Evolutionary conservation across 1,140 invertebrate species (phyloP).

Genomic region (Saccostrea cuccullata): DNA sequence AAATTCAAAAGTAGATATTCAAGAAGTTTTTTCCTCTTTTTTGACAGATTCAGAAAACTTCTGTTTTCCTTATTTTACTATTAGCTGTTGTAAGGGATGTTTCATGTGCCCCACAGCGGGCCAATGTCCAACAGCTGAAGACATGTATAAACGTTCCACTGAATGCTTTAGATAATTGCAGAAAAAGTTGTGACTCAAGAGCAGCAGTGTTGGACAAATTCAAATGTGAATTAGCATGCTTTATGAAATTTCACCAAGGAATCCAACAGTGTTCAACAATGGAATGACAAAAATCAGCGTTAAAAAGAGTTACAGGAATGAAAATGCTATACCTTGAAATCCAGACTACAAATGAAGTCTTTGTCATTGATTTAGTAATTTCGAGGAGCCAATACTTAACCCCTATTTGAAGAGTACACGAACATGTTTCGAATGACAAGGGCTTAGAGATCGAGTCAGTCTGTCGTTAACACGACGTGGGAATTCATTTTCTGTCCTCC

Average conservation of each 20-base stretch:
- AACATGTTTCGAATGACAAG: slow-evolving; percentile 27
- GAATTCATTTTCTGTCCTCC: slow-evolving; percentile 7
- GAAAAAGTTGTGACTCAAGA: slow-evolving; percentile 18
- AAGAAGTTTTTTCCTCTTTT: neutral
- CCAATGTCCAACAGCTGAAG: neutral
- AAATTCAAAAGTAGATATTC: too few relatives aligned
- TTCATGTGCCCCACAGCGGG: neutral
- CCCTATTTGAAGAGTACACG: neutral
- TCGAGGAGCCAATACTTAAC: neutral
- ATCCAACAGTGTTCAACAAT: neutral
- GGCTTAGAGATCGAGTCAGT: too few relatives aligned
- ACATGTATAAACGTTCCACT: neutral
- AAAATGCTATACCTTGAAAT: neutral
- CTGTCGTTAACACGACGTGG: neutral
- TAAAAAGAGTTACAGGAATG: neutral
- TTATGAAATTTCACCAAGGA: slow-evolving; percentile 16
- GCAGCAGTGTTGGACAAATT: slow-evolving; percentile 17
- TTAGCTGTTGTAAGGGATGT: neutral
- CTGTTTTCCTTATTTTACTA: neutral
- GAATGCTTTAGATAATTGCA: neutral
- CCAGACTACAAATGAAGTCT: neutral
- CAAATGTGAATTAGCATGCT: slow-evolving; percentile 29
- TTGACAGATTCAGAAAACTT: neutral
- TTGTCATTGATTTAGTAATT: neutral
- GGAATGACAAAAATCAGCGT: neutral